Conservation (phyloP, 2,888 invertebrate genomes). For the Troglohyphantes excavatus region DNA sequence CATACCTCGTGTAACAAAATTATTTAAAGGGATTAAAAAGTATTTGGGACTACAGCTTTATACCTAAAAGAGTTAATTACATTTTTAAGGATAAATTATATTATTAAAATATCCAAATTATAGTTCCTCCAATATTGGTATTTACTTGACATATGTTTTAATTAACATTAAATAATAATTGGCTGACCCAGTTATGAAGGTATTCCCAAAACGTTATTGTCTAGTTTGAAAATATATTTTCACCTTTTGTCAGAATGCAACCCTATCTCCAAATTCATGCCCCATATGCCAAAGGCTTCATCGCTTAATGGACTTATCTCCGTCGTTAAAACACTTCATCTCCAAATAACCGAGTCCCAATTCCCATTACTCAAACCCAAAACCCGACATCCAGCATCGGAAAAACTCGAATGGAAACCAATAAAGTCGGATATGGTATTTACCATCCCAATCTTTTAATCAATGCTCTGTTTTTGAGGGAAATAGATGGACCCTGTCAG, state of each 20-base stretch:
- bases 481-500: slow-evolving; percentile 5
- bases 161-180: too few species aligned
- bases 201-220: too few species aligned
- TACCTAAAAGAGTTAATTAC: too few species aligned
- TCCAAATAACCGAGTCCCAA: background rate
- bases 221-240: too few species aligned
- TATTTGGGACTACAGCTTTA: too few species aligned
- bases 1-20: too few species aligned
- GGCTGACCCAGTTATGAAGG: too few species aligned
- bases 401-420: background rate
- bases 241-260: background rate
- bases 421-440: background rate
- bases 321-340: background rate
- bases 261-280: background rate
- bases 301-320: background rate
- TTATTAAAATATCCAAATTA: too few species aligned
- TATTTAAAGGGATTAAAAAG: too few species aligned
- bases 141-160: too few species aligned
- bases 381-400: background rate
- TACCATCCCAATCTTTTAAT: slow-evolving; percentile 7
- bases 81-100: too few species aligned
- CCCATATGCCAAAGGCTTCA: background rate
- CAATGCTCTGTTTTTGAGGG: slow-evolving; percentile 19
- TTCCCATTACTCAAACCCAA: background rate
- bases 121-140: too few species aligned